Percentiles rank a stretch among this genome's conserved stretches.
Conservation (phyloP, 2,888 invertebrate species). For the Chrysolina oricalcia region DNA sequence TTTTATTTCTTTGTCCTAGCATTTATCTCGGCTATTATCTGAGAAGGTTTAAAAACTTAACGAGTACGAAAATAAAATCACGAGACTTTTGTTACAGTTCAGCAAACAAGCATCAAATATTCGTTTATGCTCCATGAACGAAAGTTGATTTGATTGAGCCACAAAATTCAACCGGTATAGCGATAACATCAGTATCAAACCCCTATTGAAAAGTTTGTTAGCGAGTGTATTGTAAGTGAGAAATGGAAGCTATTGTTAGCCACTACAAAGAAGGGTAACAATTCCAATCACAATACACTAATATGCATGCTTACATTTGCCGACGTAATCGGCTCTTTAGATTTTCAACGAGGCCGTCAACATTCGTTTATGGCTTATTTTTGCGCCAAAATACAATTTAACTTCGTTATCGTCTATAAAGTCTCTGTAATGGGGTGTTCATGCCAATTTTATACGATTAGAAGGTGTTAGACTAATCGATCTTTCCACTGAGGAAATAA, state of each 20-base stretch:
- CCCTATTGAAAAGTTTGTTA: neutral
- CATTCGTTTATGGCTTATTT: neutral
- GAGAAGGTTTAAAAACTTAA: too few relatives aligned
- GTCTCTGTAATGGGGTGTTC: conserved; percentile 2
- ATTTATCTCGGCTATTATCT: too few relatives aligned
- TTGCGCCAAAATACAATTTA: neutral
- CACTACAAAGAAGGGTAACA: neutral
- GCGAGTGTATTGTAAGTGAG: neutral
- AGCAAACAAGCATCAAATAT: neutral
- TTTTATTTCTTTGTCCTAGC: too few relatives aligned
- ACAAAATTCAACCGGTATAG: neutral
- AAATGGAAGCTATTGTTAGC: neutral
- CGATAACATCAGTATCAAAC: neutral
- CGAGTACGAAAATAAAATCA: too few relatives aligned
- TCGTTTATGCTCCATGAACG: neutral
- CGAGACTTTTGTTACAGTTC: neutral
- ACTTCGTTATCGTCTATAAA: neutral
- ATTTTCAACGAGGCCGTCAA: neutral
- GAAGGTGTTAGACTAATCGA: conserved; percentile 8
- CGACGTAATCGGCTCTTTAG: neutral
- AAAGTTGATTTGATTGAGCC: neutral
- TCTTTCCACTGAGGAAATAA: neutral
- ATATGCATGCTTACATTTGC: neutral
- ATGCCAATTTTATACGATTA: conserved; percentile 15
- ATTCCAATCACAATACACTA: neutral